phyloP scores from a whole-genome alignment of 2,888 invertebrate species.

The Amorpha juglandis region DNA sequence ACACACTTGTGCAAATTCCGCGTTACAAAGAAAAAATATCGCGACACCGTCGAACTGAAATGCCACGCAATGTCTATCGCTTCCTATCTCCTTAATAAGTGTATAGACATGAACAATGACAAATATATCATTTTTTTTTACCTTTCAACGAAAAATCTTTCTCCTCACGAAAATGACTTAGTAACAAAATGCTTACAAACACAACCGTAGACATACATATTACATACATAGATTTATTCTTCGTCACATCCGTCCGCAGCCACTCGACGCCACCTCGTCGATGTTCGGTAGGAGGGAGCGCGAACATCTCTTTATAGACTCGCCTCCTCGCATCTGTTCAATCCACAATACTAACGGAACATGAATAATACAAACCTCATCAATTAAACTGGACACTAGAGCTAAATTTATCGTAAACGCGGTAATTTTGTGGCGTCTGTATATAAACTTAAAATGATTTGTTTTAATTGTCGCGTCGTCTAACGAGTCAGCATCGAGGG shows the following conservation, averaged over 20 bases:
- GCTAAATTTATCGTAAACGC: constrained; percentile 11
- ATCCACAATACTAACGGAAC: neutral
- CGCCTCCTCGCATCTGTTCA: neutral
- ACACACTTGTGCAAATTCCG: constrained; percentile 59
- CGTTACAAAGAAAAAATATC: constrained; percentile 51
- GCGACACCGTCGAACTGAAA: constrained; percentile 51
- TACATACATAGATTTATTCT: constrained; percentile 36
- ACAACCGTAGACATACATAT: constrained; percentile 65
- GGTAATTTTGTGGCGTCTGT: constrained; percentile 1
- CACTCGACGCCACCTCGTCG: neutral
- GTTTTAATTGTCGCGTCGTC: neutral
- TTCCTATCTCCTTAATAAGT: constrained; percentile 40
- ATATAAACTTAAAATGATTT: neutral
- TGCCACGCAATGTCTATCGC: constrained; percentile 38
- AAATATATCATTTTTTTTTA: constrained; percentile 54
- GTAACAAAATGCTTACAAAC: constrained; percentile 72
- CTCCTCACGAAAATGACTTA: constrained; percentile 62
- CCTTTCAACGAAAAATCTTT: constrained; percentile 61
- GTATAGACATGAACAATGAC: constrained; percentile 56
- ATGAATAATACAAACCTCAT: too few relatives aligned
- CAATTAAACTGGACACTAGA: neutral
- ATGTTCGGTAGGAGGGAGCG: neutral
- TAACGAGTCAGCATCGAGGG: constrained; percentile 34
- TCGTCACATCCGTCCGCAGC: constrained; percentile 3
- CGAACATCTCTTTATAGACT: neutral